Evolutionary conservation across 2,797 vertebrate species (phyloP).

Genomic region (Eospalax fontanierii): DNA sequence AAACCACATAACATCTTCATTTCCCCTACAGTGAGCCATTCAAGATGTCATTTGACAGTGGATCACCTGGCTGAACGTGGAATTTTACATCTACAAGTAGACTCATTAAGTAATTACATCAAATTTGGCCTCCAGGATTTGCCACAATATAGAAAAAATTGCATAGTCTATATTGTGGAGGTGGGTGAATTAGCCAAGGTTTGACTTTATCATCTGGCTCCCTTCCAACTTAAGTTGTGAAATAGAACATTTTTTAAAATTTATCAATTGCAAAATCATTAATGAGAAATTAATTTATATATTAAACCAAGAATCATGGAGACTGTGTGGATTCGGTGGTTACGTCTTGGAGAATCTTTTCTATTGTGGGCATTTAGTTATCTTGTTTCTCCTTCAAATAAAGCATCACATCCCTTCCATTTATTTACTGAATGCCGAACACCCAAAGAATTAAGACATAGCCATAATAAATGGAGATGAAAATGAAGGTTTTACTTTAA

Average conservation of each 20-base stretch:
- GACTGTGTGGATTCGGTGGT: neutral
- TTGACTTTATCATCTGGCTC: neutral
- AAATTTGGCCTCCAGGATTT: no score
- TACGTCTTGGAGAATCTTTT: no score
- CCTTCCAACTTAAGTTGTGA: neutral
- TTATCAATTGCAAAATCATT: neutral
- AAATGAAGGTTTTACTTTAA: neutral
- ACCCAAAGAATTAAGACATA: neutral
- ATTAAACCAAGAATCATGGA: neutral
- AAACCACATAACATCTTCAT: neutral
- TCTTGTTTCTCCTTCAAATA: neutral
- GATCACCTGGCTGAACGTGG: rapidly evolving
- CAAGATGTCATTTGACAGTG: neutral
- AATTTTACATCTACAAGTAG: neutral
- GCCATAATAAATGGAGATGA: neutral
- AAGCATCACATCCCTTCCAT: neutral
- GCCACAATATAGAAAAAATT: neutral
- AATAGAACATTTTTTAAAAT: neutral
- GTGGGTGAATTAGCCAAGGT: neutral
- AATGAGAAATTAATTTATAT: no score
- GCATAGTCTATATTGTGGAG: neutral
- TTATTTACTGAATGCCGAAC: neutral
- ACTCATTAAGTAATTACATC: no score
- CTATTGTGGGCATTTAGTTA: no score
- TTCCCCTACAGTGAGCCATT: neutral